phyloP scores from a whole-genome alignment of 2,113 vertebrate genomes.

The Rissa tridactyla region DNA sequence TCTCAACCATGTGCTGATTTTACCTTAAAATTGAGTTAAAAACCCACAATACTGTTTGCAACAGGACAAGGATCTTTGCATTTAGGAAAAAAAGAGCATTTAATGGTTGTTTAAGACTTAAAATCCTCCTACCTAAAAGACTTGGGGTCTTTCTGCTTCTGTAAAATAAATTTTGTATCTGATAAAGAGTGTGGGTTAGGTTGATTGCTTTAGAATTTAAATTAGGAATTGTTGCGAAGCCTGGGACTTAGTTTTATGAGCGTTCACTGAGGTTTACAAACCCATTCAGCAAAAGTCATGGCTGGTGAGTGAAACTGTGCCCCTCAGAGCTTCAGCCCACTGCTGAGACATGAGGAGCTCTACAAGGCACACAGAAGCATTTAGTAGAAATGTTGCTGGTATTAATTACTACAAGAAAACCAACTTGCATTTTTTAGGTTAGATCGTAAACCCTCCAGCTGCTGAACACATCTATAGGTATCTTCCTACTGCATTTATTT shows the following conservation, averaged over 20 bases:
- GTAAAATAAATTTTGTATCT: background rate
- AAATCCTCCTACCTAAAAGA: background rate
- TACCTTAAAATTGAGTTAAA: background rate
- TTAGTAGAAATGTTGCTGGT: slow-evolving; percentile 59
- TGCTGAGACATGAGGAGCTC: slow-evolving; percentile 42
- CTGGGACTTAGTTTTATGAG: slow-evolving; percentile 39
- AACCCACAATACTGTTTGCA: accelerated
- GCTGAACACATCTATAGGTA: slow-evolving; percentile 54
- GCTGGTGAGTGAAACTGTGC: slow-evolving; percentile 32
- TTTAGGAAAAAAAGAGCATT: background rate
- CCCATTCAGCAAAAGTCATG: slow-evolving; percentile 26
- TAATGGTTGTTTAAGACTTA: background rate
- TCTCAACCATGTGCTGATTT: background rate
- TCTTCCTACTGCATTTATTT: slow-evolving; percentile 50
- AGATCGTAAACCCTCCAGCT: slow-evolving; percentile 61
- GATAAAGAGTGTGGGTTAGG: background rate
- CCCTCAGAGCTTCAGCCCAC: slow-evolving; percentile 45
- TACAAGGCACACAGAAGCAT: slow-evolving; percentile 39
- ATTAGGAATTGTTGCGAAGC: background rate
- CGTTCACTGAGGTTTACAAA: slow-evolving; percentile 34
- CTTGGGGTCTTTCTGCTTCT: background rate
- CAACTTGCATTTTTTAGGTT: slow-evolving; percentile 61
- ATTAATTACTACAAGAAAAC: slow-evolving; percentile 67
- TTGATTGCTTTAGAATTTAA: background rate
- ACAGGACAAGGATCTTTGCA: background rate